Conservation (phyloP, 2,888 invertebrate genomes). For the Sipha maydis region DNA sequence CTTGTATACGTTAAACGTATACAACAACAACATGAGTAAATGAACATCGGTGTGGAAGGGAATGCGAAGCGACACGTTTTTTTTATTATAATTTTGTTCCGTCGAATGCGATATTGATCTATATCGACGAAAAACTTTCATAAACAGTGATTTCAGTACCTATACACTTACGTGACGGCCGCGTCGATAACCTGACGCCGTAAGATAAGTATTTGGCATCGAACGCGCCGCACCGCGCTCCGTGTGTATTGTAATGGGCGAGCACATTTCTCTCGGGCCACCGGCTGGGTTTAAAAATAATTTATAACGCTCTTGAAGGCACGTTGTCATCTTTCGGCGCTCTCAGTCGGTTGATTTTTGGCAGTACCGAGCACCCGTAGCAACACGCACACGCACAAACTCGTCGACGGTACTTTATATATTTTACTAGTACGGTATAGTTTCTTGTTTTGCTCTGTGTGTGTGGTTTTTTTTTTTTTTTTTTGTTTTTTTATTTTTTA, state of each 20-base stretch:
- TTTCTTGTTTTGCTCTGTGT: background rate
- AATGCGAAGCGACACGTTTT: no score
- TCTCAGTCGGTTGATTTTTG: conserved; percentile 45
- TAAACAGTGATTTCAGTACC: background rate
- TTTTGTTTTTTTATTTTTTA: background rate
- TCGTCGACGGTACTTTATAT: background rate
- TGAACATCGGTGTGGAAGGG: no score
- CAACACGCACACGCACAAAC: background rate
- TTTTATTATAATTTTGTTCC: no score
- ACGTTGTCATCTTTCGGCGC: conserved; percentile 47
- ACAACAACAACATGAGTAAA: no score
- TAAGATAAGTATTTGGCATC: conserved; percentile 31
- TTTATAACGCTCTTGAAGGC: conserved; percentile 48
- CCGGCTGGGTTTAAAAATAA: conserved; percentile 61
- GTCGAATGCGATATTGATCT: no score
- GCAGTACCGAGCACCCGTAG: conserved; percentile 22
- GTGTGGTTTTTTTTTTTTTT: background rate
- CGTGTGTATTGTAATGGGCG: conserved; percentile 26
- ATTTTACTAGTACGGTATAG: background rate
- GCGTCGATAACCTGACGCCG: conserved; percentile 23
- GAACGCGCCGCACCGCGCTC: background rate
- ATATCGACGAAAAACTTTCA: no score
- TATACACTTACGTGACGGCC: no score
- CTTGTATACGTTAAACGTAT: no score
- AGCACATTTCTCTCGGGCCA: background rate